Evolutionary conservation across 1,140 invertebrate species (phyloP).

Genomic region (Bombus superbus): DNA sequence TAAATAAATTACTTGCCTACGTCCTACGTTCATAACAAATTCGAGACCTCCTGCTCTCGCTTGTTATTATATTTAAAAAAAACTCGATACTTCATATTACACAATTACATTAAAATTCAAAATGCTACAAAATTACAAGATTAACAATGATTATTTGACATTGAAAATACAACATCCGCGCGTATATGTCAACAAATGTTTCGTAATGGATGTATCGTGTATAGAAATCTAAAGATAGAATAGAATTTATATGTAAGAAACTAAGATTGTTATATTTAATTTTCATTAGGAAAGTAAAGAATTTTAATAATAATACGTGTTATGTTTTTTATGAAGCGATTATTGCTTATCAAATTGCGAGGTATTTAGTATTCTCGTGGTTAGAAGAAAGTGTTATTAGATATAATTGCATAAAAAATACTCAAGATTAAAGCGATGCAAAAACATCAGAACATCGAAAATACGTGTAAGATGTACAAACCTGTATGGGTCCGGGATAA

Average conservation of each 20-base stretch:
- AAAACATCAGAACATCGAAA: slow-evolving; percentile 59
- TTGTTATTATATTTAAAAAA: slow-evolving; percentile 27
- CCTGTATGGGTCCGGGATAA: slow-evolving; percentile 80
- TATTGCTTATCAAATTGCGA: slow-evolving; percentile 24
- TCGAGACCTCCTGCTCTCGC: slow-evolving; percentile 32
- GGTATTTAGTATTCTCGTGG: slow-evolving; percentile 37
- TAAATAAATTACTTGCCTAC: slow-evolving; percentile 65
- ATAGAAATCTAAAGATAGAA: slow-evolving; percentile 1
- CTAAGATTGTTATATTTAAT: background rate
- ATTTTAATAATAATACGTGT: slow-evolving; percentile 20
- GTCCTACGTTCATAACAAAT: slow-evolving; percentile 59
- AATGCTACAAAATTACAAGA: slow-evolving; percentile 8
- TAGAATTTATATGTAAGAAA: slow-evolving; percentile 7
- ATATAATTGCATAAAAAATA: slow-evolving; percentile 65
- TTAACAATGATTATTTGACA: background rate
- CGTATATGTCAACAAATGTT: slow-evolving; percentile 1
- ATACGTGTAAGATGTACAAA: slow-evolving; percentile 58
- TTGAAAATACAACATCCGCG: background rate
- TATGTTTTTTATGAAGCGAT: slow-evolving; percentile 25
- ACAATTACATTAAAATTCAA: slow-evolving; percentile 31
- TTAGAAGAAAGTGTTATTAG: slow-evolving; percentile 62
- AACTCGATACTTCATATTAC: slow-evolving; percentile 14
- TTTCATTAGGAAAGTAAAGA: background rate
- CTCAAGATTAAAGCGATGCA: slow-evolving; percentile 73
- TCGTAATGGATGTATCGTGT: background rate